Evolutionary conservation across 2,888 invertebrate species (phyloP).

Genomic region (Oxyscelio sp.): DNA sequence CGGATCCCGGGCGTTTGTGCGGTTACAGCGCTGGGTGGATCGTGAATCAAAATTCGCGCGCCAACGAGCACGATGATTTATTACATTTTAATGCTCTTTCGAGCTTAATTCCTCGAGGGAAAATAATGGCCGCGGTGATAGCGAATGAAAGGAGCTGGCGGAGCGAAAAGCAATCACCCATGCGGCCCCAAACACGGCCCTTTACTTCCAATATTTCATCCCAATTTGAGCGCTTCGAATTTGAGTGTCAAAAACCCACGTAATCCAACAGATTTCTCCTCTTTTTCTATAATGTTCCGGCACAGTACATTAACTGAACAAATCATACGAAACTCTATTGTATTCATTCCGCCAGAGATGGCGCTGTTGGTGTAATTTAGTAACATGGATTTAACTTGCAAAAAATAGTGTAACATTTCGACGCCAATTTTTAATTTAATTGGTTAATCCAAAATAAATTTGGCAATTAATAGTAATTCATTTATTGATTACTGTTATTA

Average conservation of each 20-base stretch:
- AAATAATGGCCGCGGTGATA: conserved; percentile 67
- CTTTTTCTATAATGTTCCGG: too few relatives aligned
- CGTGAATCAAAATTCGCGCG: conserved; percentile 71
- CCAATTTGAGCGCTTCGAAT: conserved; percentile 21
- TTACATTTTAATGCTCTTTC: conserved; percentile 71
- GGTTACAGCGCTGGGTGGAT: conserved; percentile 76
- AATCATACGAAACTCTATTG: too few relatives aligned
- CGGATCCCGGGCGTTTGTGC: conserved; percentile 74
- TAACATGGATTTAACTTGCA: too few relatives aligned
- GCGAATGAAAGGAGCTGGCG: conserved; percentile 61
- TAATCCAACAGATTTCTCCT: conserved; percentile 23
- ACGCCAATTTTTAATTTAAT: too few relatives aligned
- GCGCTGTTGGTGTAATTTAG: too few relatives aligned
- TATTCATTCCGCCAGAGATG: too few relatives aligned
- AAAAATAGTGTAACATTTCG: too few relatives aligned
- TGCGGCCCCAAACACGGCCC: conserved; percentile 41
- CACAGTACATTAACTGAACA: too few relatives aligned
- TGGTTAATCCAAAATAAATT: too few relatives aligned
- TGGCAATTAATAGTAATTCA: too few relatives aligned
- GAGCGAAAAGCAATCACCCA: conserved; percentile 57
- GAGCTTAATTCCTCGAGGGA: conserved; percentile 67
- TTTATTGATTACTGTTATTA: too few relatives aligned
- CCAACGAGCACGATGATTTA: conserved; percentile 68
- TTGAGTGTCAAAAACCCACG: conserved; percentile 55
- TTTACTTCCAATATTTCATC: conserved; percentile 34